Conservation (phyloP, 2,888 invertebrate species). For the Mantis religiosa region DNA sequence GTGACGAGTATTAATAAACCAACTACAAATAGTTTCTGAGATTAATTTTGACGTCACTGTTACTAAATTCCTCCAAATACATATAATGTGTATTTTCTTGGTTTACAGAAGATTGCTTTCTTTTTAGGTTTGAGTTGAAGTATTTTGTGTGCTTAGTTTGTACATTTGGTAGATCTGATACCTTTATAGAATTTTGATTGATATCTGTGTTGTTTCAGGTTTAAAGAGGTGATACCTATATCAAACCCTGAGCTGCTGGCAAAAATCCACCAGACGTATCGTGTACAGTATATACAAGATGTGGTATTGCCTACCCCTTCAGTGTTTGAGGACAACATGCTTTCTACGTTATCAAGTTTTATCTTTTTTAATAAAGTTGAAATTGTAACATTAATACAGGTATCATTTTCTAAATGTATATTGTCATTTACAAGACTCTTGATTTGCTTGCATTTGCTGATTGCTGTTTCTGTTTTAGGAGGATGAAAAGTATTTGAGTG, state of each 20-base stretch:
- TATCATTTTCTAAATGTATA: conserved; percentile 36
- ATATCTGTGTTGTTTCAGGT: conserved; percentile 47
- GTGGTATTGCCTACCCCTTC: conserved; percentile 98
- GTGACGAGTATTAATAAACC: no score
- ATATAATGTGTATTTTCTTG: no score
- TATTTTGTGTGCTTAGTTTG: neutral
- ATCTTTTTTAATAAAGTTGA: conserved; percentile 99
- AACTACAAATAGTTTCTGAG: no score
- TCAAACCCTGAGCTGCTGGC: conserved; percentile 89
- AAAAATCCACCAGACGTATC: conserved; percentile 99
- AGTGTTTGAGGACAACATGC: conserved; percentile 98
- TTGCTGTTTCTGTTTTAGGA: conserved; percentile 58
- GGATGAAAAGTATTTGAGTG: conserved; percentile 93
- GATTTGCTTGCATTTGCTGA: neutral
- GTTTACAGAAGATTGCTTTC: no score
- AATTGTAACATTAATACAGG: conserved; percentile 90
- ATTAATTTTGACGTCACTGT: no score
- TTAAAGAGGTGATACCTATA: conserved; percentile 91
- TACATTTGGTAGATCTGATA: neutral
- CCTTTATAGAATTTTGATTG: no score
- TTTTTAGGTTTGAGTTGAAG: no score
- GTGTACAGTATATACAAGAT: conserved; percentile 99
- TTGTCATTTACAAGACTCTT: neutral
- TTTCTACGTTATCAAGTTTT: conserved; percentile 95
- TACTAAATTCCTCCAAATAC: no score